Evolutionary conservation across 2,888 invertebrate genomes (phyloP).

Genomic region (Chrysina gloriosa): DNA sequence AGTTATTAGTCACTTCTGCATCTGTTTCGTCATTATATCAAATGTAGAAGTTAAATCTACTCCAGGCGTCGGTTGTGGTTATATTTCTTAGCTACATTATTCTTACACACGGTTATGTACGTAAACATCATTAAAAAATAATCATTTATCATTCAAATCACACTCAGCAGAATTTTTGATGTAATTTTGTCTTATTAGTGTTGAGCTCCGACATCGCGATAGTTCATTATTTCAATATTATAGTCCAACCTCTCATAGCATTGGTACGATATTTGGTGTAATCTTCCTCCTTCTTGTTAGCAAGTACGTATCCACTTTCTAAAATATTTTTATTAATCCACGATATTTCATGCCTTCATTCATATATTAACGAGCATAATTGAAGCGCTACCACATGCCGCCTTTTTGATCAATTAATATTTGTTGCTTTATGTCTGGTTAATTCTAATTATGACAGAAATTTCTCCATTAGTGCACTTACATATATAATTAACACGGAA

Average conservation of each 20-base stretch:
- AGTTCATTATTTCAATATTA: slow-evolving; percentile 34
- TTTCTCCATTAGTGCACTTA: slow-evolving; percentile 23
- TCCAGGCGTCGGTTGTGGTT: too few relatives aligned
- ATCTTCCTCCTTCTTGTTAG: neutral
- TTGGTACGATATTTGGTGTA: slow-evolving; percentile 11
- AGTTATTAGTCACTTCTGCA: too few relatives aligned
- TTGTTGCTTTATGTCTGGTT: slow-evolving; percentile 3
- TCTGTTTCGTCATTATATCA: too few relatives aligned
- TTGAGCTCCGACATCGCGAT: neutral
- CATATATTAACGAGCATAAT: slow-evolving; percentile 23
- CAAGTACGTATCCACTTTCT: slow-evolving; percentile 25
- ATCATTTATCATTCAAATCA: slow-evolving; percentile 36
- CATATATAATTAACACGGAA: slow-evolving; percentile 2
- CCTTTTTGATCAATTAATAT: slow-evolving; percentile 28
- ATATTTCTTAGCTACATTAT: slow-evolving; percentile 22
- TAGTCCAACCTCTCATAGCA: slow-evolving; percentile 4
- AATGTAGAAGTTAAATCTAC: too few relatives aligned
- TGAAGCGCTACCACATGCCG: slow-evolving; percentile 12
- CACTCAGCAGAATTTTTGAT: slow-evolving; percentile 26
- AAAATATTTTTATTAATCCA: slow-evolving; percentile 31
- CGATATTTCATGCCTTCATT: slow-evolving; percentile 19
- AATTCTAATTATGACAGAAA: slow-evolving; percentile 30
- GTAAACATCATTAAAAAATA: slow-evolving; percentile 31
- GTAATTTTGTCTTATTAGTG: slow-evolving; percentile 11
- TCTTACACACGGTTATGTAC: slow-evolving; percentile 6